phyloP scores from a whole-genome alignment of 2,797 vertebrate genomes.

The Silurus lanzhouensis region DNA sequence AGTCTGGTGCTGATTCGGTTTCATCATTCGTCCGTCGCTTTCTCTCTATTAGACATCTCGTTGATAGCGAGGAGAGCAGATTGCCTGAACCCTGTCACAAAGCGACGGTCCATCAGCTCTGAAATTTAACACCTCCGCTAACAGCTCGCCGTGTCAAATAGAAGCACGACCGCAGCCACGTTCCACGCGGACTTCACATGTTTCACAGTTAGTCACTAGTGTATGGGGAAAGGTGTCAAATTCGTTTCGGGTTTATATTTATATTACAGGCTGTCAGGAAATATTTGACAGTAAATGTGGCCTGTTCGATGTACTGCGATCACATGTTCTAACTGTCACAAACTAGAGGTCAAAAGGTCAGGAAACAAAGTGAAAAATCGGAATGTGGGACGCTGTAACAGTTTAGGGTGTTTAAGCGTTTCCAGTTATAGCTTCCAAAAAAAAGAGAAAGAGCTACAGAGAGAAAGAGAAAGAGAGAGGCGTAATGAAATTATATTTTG shows the following conservation, averaged over 20 bases:
- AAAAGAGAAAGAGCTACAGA: slow-evolving; percentile 11
- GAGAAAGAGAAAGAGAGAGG: not conserved
- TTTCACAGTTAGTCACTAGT: slow-evolving; percentile 31
- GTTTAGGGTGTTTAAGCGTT: not conserved
- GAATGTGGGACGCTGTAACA: not conserved
- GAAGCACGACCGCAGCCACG: slow-evolving; percentile 2
- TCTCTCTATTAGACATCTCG: slow-evolving; percentile 48
- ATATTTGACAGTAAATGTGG: slow-evolving; percentile 17
- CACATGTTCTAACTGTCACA: not conserved
- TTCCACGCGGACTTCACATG: slow-evolving; percentile 23
- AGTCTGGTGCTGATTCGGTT: slow-evolving; percentile 43
- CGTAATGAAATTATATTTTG: not conserved
- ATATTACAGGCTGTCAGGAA: slow-evolving; percentile 1
- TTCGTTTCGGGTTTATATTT: not conserved
- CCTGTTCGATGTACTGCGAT: slow-evolving; percentile 11
- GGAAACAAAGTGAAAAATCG: not conserved
- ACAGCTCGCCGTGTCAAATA: slow-evolving; percentile 39
- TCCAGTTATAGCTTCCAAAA: not conserved
- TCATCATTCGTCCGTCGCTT: slow-evolving; percentile 19
- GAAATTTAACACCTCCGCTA: slow-evolving; percentile 39
- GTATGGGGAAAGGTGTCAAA: not conserved
- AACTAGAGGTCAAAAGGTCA: not conserved
- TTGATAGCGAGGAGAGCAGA: slow-evolving; percentile 29
- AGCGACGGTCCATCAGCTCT: slow-evolving; percentile 45
- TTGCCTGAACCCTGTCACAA: slow-evolving; percentile 44